Evolutionary conservation across 2,888 invertebrate genomes (phyloP), one percentile per base, ranked within the genome.

Genomic region (Macrophya annulata): DNA sequence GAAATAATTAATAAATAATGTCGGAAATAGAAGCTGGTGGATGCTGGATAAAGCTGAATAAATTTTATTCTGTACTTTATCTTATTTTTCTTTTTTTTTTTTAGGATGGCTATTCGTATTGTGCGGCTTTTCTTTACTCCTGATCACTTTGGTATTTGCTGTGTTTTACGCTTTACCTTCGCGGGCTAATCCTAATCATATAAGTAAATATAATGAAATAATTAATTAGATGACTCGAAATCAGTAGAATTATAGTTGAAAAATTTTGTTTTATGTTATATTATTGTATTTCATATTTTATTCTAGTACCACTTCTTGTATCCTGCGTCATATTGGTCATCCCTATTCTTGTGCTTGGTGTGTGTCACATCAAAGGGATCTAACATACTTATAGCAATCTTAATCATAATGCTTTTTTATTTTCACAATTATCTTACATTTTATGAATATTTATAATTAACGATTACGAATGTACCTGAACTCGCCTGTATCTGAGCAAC

Each of bases 241-340:
- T 1, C 8, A 6, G n/a, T 55, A 8, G 55, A 55, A 8, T n/a
- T n/a, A 55, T n/a, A n/a, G 31, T 31, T 31, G 31, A 31, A 31
- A 31, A 31, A 31, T 8, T 55, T 55, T n/a, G 4, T 55, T 55
- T n/a, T n/a, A 2, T n/a, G 5, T 55, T n/a, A 55, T 2, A 6
- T n/a, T 1, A 55, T 55, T 55, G 17, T 55, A 6, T 55, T n/a
- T 55, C n/a, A n/a, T n/a, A 31, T 31, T 31, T 55, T 55, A 55
- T 55, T 55, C 55, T 55, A 55, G 55, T 55, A 55, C 55, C 55
- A n/a, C n/a, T 55, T n/a, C 55, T 55, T n/a, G n/a, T 55, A n/a
- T n/a, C 8, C 8, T 55, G 55, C 55, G 55, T 55, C n/a, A 55
- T 55, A n/a, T 8, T 55, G 8, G 55, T 55, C n/a, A 55, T 55